Base-by-base conservation (phyloP, 2,113 vertebrate species). In the Mirza zaza region DNA sequence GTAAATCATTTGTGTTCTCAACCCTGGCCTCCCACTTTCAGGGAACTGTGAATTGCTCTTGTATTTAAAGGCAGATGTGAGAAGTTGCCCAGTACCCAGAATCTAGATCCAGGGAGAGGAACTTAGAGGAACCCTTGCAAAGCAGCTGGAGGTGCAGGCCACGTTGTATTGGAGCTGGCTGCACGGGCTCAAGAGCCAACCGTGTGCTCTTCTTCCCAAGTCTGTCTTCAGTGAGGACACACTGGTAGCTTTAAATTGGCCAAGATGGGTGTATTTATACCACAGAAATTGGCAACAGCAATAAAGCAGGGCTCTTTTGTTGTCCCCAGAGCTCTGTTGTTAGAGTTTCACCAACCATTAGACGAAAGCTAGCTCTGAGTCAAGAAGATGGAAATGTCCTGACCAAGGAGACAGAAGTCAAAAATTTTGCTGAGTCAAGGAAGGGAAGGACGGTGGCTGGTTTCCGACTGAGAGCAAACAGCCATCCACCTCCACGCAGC, bases 141-240 rank as follows among this genome's bases (percentile, higher is more conserved):
- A 61, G 70, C 21, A 9, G 29, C 13, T 8, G 70, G 2, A 15
- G 3, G 17, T 1, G 45, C 42, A 27, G 36, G 68, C 34, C 10
- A 27, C 1, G 5, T 36, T 20, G n/a, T 3, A 5, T 42, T 45
- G 14, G 80, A 11, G 29, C 4, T 1, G 25, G 1, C 10, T 32
- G n/a, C 7, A n/a, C 11, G 0, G 8, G 21, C 48, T n/a, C 59
- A 29, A 21, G 57, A 34, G 45, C n/a, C 21, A 6, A 25, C 4
- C 0, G 6, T 3, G 9, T n/a, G 42, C 2, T 10, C n/a, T 39
- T 13, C 83, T 20, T 61, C n/a, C 36, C 70, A 76, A 11, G 4
- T n/a, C 20, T 70, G 34, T 10, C 12, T 10, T 29, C 8, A 6
- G 21, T 6, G 13, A 23, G 27, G 65, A 68, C 4, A 76, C 15